Conservation (phyloP, 2,797 vertebrate genomes). For the Somateria mollissima region DNA sequence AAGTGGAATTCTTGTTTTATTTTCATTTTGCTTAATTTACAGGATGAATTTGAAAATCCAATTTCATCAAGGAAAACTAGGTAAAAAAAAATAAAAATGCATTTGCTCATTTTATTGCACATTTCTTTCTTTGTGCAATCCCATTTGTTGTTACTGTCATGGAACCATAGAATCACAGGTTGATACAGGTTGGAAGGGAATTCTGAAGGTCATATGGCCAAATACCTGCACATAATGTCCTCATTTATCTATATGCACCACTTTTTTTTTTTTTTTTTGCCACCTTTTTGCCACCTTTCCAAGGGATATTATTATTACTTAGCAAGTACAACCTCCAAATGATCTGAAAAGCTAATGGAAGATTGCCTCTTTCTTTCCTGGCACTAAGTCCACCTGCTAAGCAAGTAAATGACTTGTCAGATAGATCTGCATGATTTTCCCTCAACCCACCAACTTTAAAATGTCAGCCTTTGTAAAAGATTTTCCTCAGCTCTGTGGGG, state of each 20-base stretch:
- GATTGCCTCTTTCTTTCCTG: constrained; percentile 30
- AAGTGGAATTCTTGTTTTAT: background rate
- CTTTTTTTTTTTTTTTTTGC: background rate
- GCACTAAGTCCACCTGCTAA: background rate
- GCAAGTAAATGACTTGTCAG: background rate
- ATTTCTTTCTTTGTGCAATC: background rate
- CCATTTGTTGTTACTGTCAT: background rate
- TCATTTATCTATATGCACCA: background rate
- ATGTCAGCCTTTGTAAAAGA: constrained; percentile 56
- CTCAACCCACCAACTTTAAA: constrained; percentile 32
- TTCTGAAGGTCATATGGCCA: background rate
- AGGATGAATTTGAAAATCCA: background rate
- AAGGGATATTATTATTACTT: background rate
- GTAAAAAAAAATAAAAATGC: background rate
- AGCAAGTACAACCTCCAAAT: background rate
- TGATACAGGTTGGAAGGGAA: background rate
- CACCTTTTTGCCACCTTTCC: background rate
- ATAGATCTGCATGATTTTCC: constrained; percentile 29
- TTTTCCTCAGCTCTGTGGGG: constrained; percentile 53
- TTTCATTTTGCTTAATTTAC: background rate
- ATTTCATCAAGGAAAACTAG: background rate
- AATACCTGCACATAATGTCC: background rate
- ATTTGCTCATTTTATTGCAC: background rate
- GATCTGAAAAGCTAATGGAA: background rate
- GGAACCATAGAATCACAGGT: background rate